phyloP scores from a whole-genome alignment of 1,140 invertebrate genomes.

The Propsilocerus akamusi region DNA sequence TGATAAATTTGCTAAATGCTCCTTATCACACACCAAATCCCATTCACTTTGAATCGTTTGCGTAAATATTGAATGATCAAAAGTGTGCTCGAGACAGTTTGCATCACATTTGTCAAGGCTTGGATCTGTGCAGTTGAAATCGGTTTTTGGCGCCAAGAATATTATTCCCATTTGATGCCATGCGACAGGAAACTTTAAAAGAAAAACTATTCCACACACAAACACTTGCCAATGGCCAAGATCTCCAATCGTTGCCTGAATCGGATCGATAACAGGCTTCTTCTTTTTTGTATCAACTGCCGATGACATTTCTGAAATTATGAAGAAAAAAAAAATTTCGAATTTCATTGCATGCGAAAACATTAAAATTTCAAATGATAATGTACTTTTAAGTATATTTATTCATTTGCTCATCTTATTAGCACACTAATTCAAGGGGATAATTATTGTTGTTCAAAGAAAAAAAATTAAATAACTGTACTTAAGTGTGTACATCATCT shows the following conservation, averaged over 20 bases:
- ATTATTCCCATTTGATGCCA: conserved; percentile 51
- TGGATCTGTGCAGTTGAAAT: conserved; percentile 23
- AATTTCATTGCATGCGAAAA: no score
- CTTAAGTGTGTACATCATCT: no score
- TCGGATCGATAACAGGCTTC: not conserved
- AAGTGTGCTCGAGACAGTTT: conserved; percentile 34
- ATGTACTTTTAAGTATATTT: no score
- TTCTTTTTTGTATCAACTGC: not conserved
- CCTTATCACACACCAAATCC: conserved; percentile 45
- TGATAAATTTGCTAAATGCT: conserved; percentile 43
- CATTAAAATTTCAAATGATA: no score
- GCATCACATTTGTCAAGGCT: conserved; percentile 22
- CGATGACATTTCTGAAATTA: not conserved
- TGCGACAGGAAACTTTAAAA: conserved; percentile 49
- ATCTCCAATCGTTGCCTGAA: conserved; percentile 30
- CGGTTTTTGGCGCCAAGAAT: conserved; percentile 37
- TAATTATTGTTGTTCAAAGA: no score
- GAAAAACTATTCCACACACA: conserved; percentile 39
- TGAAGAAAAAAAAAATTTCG: no score
- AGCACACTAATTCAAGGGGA: no score
- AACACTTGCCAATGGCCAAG: conserved; percentile 52
- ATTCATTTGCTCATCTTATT: no score
- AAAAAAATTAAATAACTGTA: no score
- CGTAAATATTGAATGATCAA: conserved; percentile 39
- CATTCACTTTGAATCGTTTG: conserved; percentile 56